Base-by-base conservation (phyloP, 30 jellyfish, hydroid and myxozoan species). In the Euphysa ruthae region DNA sequence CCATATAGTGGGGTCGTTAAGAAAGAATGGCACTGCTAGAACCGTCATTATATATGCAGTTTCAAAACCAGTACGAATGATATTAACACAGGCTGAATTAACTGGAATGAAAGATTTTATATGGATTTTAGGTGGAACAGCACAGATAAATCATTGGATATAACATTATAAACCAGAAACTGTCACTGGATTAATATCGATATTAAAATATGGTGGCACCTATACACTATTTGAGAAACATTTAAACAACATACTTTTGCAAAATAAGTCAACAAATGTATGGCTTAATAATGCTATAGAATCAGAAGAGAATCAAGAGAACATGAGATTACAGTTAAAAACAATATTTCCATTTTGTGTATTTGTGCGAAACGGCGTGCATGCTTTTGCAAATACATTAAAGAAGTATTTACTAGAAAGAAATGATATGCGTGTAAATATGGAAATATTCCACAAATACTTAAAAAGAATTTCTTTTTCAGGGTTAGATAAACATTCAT, bases 81-180 rank as follows among this genome's bases (percentile, higher is more conserved):
- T 61, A 58, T 14, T 61, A 32, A 34, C 1, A 0, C 13, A 5
- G 0, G 74, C 74, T 0, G 20, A 29, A 61, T 8, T 1, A 18
- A 3, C 15, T 19, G 62, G 21, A 61, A 20, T 61, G 0, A 10
- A 7, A 18, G 62, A 34, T 6, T 29, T 29, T 8, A 61, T 61
- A 32, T 61, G 74, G 74, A 61, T 61, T 4, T 28, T 61, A 4
- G 34, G 62, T 5, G 74, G 34, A 33, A n/a, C 63, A 6, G 74
- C 34, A 26, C 62, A 61, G 4, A 32, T 21, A 6, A 26, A 10
- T 10, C 61, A 28, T 25, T 4, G 27, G 22, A 14, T 61, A 6
- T 6, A 18, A 28, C 15, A 61, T 25, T 14, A n/a, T 7, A 28
- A 61, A 6, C 4, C 62, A 32, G 12, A 25, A 4, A 32, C 26